Base-by-base conservation (phyloP, 2,113 vertebrate species). In the Calidris pugnax region DNA sequence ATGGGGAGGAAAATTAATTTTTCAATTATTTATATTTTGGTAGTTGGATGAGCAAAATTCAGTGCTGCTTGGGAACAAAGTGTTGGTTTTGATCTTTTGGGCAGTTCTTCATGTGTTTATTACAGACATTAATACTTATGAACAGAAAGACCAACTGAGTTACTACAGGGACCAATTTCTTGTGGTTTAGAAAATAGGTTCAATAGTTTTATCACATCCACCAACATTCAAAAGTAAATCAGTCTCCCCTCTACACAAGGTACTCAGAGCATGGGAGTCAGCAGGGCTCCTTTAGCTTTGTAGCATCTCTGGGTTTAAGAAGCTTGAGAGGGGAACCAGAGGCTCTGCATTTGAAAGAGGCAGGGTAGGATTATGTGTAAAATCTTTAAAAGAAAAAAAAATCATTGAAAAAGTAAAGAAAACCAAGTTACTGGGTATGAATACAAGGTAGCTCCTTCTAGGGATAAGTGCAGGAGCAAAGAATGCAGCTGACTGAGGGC, bases 401-500 rank as follows among this genome's bases (percentile, higher is more conserved):
- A 9, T 3, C 10, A 27, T 16, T 17, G 26, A 12, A 41, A 80
- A 75, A 76, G 17, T 37, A n/a, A 63, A 64, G 10, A 67, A 84
- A 59, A 21, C 5, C 13, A 53, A 59, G 32, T 14, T 32, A 28
- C 15, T 57, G 30, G 7, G 4, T 72, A 57, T 26, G 59, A 48
- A 51, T 4, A 14, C 50, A 47, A 32, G 43, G 22, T 2, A 43
- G 41, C 7, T 62, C 18, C 50, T 79, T 30, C 39, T 4, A 28
- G 24, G 32, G 33, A 15, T 11, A 43, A 66, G 6, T 10, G 56
- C 5, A 14, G 37, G 32, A 72, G 57, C 32, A 24, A 63, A 57
- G 17, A 43, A 9, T 19, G 37, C 39, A 76, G 28, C 24, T 5
- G 0, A 9, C 14, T 0, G 1, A 32, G 56, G 37, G 19, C 28